phyloP scores from a whole-genome alignment of 2,888 invertebrate species.

The Tromatobia lineatoria region DNA sequence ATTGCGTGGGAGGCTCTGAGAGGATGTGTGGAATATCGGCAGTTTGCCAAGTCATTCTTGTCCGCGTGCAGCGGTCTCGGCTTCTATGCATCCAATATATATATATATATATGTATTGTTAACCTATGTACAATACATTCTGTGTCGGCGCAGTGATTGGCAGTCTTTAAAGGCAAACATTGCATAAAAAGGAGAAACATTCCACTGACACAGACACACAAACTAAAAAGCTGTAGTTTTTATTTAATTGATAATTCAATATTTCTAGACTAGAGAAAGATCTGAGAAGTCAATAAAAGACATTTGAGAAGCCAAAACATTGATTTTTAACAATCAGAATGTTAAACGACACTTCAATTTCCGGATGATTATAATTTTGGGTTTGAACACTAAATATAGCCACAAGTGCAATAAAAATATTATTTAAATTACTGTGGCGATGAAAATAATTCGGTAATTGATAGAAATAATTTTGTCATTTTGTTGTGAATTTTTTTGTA shows the following conservation, averaged over 20 bases:
- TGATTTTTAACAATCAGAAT: too few species aligned
- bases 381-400: neutral
- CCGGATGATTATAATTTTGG: neutral
- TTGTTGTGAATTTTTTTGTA: neutral
- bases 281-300: neutral
- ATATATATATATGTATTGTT: neutral
- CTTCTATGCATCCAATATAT: neutral
- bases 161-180: neutral
- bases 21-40: slow-evolving; percentile 55
- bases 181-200: neutral
- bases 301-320: too few species aligned
- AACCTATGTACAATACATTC: neutral
- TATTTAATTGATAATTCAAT: neutral
- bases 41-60: slow-evolving; percentile 67
- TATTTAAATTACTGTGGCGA: too few species aligned
- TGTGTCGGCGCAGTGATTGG: neutral
- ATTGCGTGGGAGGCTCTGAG: slow-evolving; percentile 20
- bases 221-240: neutral
- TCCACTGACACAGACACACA: neutral
- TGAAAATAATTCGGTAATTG: neutral
- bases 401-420: too few species aligned
- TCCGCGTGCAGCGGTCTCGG: slow-evolving; percentile 38
- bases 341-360: too few species aligned
- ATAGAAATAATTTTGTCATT: too few species aligned
- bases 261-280: neutral